phyloP scores from a whole-genome alignment of 2,888 invertebrate species.

The Epinotia ramella region DNA sequence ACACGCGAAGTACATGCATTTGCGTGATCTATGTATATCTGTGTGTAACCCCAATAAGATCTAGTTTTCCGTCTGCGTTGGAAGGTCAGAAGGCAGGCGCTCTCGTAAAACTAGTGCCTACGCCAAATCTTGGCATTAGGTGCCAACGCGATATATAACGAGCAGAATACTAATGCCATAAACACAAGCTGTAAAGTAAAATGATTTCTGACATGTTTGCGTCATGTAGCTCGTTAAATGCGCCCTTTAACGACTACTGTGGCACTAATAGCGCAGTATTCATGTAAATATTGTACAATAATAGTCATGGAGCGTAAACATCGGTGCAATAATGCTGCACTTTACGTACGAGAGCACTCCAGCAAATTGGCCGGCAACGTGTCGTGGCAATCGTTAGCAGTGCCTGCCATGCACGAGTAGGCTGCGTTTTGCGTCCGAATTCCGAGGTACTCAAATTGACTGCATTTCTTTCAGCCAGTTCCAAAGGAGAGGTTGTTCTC shows the following conservation, averaged over 20 bases:
- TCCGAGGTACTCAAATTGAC: neutral
- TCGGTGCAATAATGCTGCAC: constrained; percentile 21
- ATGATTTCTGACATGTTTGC: no score
- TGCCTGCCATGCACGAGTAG: neutral
- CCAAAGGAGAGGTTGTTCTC: neutral
- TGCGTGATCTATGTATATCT: no score
- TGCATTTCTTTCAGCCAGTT: neutral
- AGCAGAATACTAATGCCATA: no score
- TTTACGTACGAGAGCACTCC: constrained; percentile 28
- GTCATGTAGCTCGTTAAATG: neutral
- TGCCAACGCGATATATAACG: no score
- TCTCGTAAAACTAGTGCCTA: no score
- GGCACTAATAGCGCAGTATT: neutral
- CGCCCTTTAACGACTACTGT: neutral
- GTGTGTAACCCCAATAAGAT: no score
- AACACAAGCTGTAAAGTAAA: no score
- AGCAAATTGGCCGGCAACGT: constrained; percentile 35
- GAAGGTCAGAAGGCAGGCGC: no score
- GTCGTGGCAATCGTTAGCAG: constrained; percentile 29
- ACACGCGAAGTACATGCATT: no score
- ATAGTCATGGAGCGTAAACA: constrained; percentile 3
- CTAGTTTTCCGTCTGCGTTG: no score
- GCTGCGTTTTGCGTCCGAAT: constrained; percentile 1
- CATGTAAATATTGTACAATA: neutral
- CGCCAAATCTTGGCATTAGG: no score